Conservation (phyloP, 2,113 vertebrate species). For the Ancistrus triradiatus region DNA sequence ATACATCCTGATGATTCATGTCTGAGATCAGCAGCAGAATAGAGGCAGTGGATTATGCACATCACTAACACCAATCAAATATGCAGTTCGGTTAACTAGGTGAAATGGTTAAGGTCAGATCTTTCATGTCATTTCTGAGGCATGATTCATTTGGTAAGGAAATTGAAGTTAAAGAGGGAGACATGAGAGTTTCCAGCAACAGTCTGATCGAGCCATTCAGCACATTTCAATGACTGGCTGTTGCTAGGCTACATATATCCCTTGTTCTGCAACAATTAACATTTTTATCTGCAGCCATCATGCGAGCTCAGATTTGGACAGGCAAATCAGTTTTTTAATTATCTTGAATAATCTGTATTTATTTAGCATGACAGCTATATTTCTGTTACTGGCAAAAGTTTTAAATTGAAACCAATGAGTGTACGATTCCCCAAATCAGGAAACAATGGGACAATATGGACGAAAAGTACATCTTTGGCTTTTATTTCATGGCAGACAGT, state of each 20-base stretch:
- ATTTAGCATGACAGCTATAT: conserved; percentile 9
- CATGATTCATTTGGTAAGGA: conserved; percentile 22
- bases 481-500: too few relatives aligned
- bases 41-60: not conserved
- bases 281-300: conserved; percentile 48
- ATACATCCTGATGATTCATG: not conserved
- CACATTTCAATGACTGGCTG: conserved; percentile 41
- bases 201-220: conserved; percentile 35
- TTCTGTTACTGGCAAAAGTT: conserved; percentile 14
- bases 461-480: too few relatives aligned
- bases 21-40: not conserved
- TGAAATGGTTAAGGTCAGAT: conserved; percentile 12
- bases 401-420: too few relatives aligned
- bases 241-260: conserved; percentile 48
- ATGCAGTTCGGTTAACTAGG: not conserved
- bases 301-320: conserved; percentile 28
- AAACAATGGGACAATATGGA: too few relatives aligned
- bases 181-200: conserved; percentile 19
- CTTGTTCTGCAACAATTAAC: conserved; percentile 48
- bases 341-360: conserved; percentile 39
- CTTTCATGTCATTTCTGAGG: conserved; percentile 1
- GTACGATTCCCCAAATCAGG: too few relatives aligned
- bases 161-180: conserved; percentile 6
- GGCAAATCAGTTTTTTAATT: conserved; percentile 33
- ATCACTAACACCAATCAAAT: not conserved